These are phyloP conservation scores for Elephantulus edwardii DNA, from an alignment of 2,113 vertebrate species.

Conservation along the genomic window DNA sequence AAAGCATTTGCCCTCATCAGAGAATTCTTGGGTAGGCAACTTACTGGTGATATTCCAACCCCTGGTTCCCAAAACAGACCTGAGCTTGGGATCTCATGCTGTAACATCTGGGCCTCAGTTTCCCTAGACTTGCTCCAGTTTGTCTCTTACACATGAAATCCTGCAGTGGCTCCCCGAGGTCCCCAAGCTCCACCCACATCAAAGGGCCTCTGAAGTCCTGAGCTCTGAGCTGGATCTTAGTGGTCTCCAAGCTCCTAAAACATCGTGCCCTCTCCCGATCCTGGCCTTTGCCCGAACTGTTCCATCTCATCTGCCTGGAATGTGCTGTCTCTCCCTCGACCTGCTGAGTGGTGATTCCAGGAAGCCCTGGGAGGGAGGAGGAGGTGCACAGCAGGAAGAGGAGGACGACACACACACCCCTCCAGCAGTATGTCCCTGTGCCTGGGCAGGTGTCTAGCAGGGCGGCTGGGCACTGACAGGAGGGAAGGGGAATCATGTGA, in stretches of 20 bases:
- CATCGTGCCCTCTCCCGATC: too few relatives aligned
- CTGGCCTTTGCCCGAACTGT: not conserved
- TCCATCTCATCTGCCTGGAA: not conserved
- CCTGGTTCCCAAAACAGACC: not conserved
- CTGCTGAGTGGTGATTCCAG: not conserved
- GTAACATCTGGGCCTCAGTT: not conserved
- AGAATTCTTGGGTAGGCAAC: slow-evolving; percentile 91
- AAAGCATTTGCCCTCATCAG: slow-evolving; percentile 91
- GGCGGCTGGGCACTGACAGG: not conserved
- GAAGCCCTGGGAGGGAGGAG: not conserved
- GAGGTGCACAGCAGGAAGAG: not conserved
- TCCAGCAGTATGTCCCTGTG: not conserved
- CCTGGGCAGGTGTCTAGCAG: not conserved
- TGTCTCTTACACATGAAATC: not conserved
- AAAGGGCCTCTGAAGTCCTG: not conserved
- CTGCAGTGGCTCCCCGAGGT: not conserved
- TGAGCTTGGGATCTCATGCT: not conserved
- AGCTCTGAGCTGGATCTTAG: not conserved
- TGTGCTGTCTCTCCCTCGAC: too few relatives aligned
- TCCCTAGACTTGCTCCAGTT: not conserved
- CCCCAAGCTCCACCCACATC: not conserved
- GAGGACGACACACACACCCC: not conserved
- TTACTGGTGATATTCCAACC: not conserved
- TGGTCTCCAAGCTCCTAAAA: not conserved
- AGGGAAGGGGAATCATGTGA: not conserved